phyloP scores from a whole-genome alignment of 2,113 vertebrate species.

The Trematomus loennbergii region DNA sequence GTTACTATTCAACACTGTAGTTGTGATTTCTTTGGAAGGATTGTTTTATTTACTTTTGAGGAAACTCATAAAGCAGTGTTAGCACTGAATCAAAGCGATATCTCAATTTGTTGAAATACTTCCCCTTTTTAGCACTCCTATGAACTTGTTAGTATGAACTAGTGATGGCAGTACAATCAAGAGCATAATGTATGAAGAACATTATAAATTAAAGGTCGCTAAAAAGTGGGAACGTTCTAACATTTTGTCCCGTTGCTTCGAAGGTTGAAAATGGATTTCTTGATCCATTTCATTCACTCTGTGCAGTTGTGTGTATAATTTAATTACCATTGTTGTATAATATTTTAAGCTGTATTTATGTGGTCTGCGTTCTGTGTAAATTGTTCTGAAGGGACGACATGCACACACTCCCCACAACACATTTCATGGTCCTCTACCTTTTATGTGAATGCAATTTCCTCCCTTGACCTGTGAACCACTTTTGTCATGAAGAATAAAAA shows the following conservation, averaged over 20 bases:
- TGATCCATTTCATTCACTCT: conserved; percentile 64
- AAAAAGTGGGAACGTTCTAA: conserved; percentile 71
- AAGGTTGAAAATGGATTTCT: conserved; percentile 68
- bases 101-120: conserved; percentile 60
- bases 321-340: conserved; percentile 67
- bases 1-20: conserved; percentile 46
- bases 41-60: conserved; percentile 36
- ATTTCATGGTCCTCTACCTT: conserved; percentile 51
- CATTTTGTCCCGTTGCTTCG: conserved; percentile 44
- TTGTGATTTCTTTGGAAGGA: conserved; percentile 20
- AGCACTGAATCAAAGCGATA: conserved; percentile 55
- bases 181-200: conserved; percentile 2
- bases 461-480: conserved; percentile 68
- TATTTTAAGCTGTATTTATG: conserved; percentile 77
- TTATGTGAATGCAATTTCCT: conserved; percentile 61
- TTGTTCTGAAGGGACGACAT: conserved; percentile 46
- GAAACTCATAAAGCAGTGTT: conserved; percentile 32
- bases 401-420: conserved; percentile 50
- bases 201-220: background rate
- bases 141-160: background rate
- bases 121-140: conserved; percentile 60
- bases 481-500: conserved; percentile 74
- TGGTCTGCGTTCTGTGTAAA: conserved; percentile 66
- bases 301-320: conserved; percentile 72
- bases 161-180: background rate